Evolutionary conservation across 2,113 vertebrate species (phyloP), one percentile per base, ranked within the genome.

Genomic region (Python bivittatus): DNA sequence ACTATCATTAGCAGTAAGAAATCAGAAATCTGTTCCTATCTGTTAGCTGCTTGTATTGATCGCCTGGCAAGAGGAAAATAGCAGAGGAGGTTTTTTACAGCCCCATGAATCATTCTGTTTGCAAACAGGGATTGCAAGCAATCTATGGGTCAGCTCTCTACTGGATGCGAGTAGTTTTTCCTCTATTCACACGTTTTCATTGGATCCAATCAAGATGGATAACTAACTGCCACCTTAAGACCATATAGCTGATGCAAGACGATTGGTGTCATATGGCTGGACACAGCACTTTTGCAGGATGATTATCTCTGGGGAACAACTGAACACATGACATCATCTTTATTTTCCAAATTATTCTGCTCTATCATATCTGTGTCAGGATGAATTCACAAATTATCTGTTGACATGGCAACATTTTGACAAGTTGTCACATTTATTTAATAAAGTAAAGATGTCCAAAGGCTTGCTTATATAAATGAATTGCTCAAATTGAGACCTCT

Each of bases 401-500:
- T 29, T 91, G 38, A 52, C 42, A n/a, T 52, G 88, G 9, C 44
- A 52, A 68, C 48, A 68, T 53, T 38, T 53, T 9, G 3, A 29
- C 38, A 84, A 56, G 13, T 23, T 91, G 44, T 57, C 90, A 84
- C 23, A 58, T 91, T 68, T 23, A 79, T 90, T 90, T 91, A 58
- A 91, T 48, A 52, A 84, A 15, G 12, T 33, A 15, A 53, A 64
- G 17, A 20, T 33, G 29, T 79, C 42, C 72, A 20, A 57, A 88
- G 85, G 25, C 33, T 79, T 17, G 60, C 12, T 44, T 58, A 61
- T 57, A 58, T 83, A 86, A 48, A 27, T 48, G 52, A 83, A 22
- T 48, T 79, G 33, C 9, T 42, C 4, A 8, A 54, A 52, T 11
- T 25, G 27, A 56, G n/a, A 86, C 58, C 29, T 11, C 20, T 25